These are phyloP conservation scores for Lithophane semibrunnea DNA, from an alignment of 2,888 invertebrate species.

Conservation along the genomic window DNA sequence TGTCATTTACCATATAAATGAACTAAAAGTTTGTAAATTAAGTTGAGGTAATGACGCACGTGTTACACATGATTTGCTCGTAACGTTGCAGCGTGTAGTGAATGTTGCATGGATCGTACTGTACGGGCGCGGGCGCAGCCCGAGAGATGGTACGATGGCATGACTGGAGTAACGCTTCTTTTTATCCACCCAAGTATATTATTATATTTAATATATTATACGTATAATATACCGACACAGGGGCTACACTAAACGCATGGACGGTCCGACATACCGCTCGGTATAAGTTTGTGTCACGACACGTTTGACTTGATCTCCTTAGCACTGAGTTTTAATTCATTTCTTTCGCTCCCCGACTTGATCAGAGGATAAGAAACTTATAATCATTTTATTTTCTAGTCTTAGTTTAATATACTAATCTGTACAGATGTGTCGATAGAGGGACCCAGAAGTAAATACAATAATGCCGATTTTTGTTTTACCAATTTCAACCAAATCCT, in stretches of 20 bases:
- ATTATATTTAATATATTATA: slow-evolving; percentile 62
- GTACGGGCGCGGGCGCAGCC: slow-evolving; percentile 11
- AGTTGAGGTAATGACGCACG: slow-evolving; percentile 42
- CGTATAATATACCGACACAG: slow-evolving; percentile 49
- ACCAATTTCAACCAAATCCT: background rate
- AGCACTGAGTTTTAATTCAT: slow-evolving; percentile 59
- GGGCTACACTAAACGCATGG: slow-evolving; percentile 59
- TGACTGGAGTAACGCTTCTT: slow-evolving; percentile 60
- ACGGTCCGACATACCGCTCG: slow-evolving; percentile 47
- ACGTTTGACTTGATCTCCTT: slow-evolving; percentile 58
- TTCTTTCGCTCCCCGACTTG: slow-evolving; percentile 39
- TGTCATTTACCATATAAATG: background rate
- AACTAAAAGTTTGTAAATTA: slow-evolving; percentile 52
- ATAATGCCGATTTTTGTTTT: background rate
- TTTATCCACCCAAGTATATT: slow-evolving; percentile 54
- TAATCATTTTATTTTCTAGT: slow-evolving; percentile 55
- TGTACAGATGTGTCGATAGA: slow-evolving; percentile 40
- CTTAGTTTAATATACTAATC: slow-evolving; percentile 60
- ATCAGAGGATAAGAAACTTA: slow-evolving; percentile 23
- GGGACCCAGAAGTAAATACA: slow-evolving; percentile 17
- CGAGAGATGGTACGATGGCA: slow-evolving; percentile 30
- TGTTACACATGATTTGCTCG: slow-evolving; percentile 28
- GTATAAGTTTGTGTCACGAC: slow-evolving; percentile 52
- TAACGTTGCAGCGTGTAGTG: slow-evolving; percentile 39
- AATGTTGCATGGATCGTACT: slow-evolving; percentile 57